A percentile compares a stretch with the other conserved stretches of the same genome.
phyloP scores from a whole-genome alignment of 2,888 invertebrate genomes.

The Parnassius orleans region DNA sequence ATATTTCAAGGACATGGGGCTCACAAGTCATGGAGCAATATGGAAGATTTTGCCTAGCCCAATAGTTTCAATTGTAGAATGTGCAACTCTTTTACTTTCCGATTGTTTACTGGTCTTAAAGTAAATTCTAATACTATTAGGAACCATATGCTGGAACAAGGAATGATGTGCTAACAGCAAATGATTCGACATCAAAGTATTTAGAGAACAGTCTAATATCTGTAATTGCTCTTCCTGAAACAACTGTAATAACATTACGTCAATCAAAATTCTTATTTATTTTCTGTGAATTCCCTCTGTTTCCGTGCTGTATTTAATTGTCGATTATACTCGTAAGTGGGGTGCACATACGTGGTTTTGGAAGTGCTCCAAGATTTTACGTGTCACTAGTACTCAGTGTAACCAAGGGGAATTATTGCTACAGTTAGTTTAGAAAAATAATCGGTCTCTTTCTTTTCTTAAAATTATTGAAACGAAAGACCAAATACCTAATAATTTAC shows the following conservation, averaged over 20 bases:
- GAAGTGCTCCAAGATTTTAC: conserved; percentile 16
- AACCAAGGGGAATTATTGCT: conserved; percentile 4
- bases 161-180: no score
- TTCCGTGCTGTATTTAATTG: conserved; percentile 17
- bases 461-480: no score
- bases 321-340: conserved; percentile 13
- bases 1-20: no score
- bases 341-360: conserved; percentile 8
- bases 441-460: no score
- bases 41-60: no score
- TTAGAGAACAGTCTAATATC: conserved; percentile 1
- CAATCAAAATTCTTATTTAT: conserved; percentile 3
- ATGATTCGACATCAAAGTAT: conserved; percentile 7
- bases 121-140: no score
- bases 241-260: conserved; percentile 1
- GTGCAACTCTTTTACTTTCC: no score
- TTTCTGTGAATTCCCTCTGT: not conserved
- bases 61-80: no score
- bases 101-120: no score
- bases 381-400: conserved; percentile 3
- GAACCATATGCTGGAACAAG: no score
- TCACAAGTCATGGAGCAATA: no score
- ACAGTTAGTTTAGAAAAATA: not conserved
- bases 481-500: no score
- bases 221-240: conserved; percentile 2